phyloP scores from a whole-genome alignment of 2,888 invertebrate genomes.

The Cephalotes varians region DNA sequence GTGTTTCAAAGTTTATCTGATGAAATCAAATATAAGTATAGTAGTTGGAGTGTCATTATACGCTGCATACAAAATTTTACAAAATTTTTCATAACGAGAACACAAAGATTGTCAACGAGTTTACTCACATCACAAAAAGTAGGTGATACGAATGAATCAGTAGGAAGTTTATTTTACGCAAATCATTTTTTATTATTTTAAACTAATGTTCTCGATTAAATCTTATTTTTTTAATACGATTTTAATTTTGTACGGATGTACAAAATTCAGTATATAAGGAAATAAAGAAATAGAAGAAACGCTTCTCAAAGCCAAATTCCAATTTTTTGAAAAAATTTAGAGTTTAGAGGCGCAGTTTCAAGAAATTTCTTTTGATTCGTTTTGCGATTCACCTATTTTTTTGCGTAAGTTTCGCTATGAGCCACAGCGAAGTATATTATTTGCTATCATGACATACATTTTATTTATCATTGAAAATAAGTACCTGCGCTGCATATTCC shows the following conservation, averaged over 20 bases:
- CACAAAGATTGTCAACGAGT: background rate
- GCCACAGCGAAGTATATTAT: background rate
- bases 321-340: background rate
- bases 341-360: background rate
- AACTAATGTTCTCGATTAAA: background rate
- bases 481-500: background rate
- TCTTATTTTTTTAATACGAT: background rate
- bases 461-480: background rate
- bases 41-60: background rate
- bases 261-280: background rate
- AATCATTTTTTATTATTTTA: background rate
- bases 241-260: background rate
- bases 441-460: slow-evolving; percentile 9
- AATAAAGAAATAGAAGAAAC: background rate
- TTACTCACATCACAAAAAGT: background rate
- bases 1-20: background rate
- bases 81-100: background rate
- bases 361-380: slow-evolving; percentile 12
- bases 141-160: slow-evolving; percentile 32
- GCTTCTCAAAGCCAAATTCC: background rate
- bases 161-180: background rate
- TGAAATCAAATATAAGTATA: background rate
- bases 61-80: background rate
- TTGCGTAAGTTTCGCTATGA: background rate
- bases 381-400: slow-evolving; percentile 8